Base-by-base conservation (phyloP, 2,797 vertebrate species). In the Takifugu rubripes region DNA sequence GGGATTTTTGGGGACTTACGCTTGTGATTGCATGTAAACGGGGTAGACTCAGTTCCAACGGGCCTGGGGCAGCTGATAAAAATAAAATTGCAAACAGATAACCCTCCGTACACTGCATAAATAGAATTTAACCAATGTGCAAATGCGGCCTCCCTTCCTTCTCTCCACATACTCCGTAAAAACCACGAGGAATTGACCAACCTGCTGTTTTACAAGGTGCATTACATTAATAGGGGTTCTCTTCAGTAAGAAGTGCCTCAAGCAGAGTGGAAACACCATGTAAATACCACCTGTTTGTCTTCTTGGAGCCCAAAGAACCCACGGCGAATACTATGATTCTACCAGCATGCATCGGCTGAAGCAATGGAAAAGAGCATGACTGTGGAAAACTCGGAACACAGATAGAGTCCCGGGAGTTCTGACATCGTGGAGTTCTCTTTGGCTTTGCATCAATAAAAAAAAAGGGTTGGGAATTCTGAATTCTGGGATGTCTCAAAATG, bases 181-280 rank as follows among this genome's bases (percentile, higher is more conserved):
- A 72, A 40, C 66, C 54, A 14, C 51, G 10, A 45, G 56, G 54
- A 56, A 36, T 52, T 52, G 46, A 40, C 46, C 56, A 16, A 36
- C 27, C 55, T 49, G 36, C 15, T 60, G 40, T 49, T 84, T 86
- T 82, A 82, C 31, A 59, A 86, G 66, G 68, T 67, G 59, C 26
- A 59, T 49, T 53, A 64, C 62, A 62, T 78, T 61, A 64, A 68
- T 29, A 31, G 67, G 74, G 80, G 74, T 84, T 83, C 65, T 73
- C 84, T 70, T 70, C 33, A n/a, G 33, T 75, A 68, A 73, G 57
- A 58, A 70, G 70, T 67, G 79, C 72, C 69, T 59, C 47, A 54
- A 75, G 75, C 75, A 17, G 48, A 53, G 54, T 68, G 79, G 73
- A 81, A 84, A 85, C 52, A 78, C 64, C 68, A 43, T 69, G 43